Base-by-base conservation (phyloP, 2,888 invertebrate species). In the Machimus rusticus region DNA sequence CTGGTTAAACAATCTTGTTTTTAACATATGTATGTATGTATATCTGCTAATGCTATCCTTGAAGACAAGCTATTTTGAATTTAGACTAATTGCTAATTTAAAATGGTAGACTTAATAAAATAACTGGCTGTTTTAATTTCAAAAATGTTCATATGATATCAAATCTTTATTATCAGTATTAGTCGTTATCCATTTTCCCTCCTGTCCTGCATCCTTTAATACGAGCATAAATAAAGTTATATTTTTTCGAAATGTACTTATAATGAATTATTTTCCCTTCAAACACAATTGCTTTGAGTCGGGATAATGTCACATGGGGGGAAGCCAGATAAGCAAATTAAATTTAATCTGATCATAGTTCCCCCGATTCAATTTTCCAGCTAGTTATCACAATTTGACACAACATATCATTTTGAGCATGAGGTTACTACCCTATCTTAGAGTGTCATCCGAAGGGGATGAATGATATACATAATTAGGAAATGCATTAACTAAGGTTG, bases 321-420 rank as follows among this genome's bases (percentile, higher is more conserved):
- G 57, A 39, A 78, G 16, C 57, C 88, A 89, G 89, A 89, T 89
- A 89, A 89, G 89, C 89, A 90, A 90, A 89, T 90, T 90, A 89
- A 89, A 88, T 89, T 89, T 90, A 90, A 90, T 89, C 90, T 89
- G 89, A 89, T 89, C 88, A 28, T 6, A 51, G 16, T 89, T 89
- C 89, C 89, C 89, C 89, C 89, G 89, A 89, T 90, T 90, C 90
- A 90, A 90, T 90, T 90, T 90, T 90, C 90, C 90, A 89, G 90
- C 89, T 90, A 89, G 89, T 90, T 90, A 89, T 89, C 89, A 89
- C 90, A 89, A 90, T 89, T 90, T 89, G 88, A 88, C 89, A 89
- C 89, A 89, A 89, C 89, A 89, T 89, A 89, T 89, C 89, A 88
- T 87, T 88, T 88, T 88, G 86, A 82, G 87, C 87, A 87, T 79